Percentiles rank a stretch among this genome's conserved stretches.
Evolutionary conservation across 2,888 invertebrate species (phyloP).

Genomic region (Meiosimyza platycephala): DNA sequence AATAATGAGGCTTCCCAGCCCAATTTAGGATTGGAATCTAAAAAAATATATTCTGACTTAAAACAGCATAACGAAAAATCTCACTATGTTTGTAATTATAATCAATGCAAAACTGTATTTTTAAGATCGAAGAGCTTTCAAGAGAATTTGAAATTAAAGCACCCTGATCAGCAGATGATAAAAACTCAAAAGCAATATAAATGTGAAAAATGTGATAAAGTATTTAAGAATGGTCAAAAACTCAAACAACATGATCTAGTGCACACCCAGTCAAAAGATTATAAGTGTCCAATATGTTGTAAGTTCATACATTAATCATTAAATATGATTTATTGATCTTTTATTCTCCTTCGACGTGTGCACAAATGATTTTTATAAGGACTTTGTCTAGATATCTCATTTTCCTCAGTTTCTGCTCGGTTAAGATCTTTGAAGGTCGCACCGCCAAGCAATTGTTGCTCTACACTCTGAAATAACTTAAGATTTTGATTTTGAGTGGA

Average conservation of each 20-base stretch:
- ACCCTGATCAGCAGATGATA: constrained; percentile 4
- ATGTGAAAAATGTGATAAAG: constrained; percentile 46
- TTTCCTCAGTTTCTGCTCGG: too few relatives aligned
- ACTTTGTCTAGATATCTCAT: too few relatives aligned
- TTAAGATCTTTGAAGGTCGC: too few relatives aligned
- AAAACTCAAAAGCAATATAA: constrained; percentile 30
- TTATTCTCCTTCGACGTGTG: too few relatives aligned
- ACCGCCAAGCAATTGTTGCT: too few relatives aligned
- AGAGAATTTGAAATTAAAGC: not conserved
- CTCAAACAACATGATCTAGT: constrained; percentile 43
- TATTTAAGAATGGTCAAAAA: constrained; percentile 43
- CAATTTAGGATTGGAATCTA: not conserved
- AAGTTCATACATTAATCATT: not conserved
- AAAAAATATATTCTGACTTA: too few relatives aligned
- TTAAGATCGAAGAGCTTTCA: not conserved
- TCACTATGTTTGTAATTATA: not conserved
- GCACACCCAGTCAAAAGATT: constrained; percentile 32
- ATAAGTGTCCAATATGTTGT: constrained; percentile 21
- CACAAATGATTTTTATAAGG: too few relatives aligned
- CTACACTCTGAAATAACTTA: too few relatives aligned
- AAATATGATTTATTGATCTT: too few relatives aligned
- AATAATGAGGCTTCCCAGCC: too few relatives aligned
- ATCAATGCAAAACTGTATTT: not conserved
- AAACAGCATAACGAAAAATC: not conserved
- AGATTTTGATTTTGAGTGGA: too few relatives aligned